Percentiles rank a stretch among this genome's conserved stretches.
phyloP scores from a whole-genome alignment of 2,888 invertebrate species.

The Cristatella mucedo region DNA sequence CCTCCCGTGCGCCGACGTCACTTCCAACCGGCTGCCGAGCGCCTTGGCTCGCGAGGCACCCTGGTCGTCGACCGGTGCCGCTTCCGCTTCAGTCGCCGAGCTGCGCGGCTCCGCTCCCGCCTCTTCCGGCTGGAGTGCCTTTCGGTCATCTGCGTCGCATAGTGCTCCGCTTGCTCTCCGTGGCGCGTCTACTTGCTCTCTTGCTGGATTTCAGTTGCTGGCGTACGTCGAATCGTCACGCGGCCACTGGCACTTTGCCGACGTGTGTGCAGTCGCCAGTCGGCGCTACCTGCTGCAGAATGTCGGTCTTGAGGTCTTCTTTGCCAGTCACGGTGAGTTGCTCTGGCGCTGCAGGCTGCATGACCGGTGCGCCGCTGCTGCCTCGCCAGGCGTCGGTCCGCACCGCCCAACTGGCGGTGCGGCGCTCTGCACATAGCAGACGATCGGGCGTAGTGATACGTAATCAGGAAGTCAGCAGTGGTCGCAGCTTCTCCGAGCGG shows the following conservation, averaged over 20 bases:
- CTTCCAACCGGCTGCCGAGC: neutral
- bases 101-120: constrained; percentile 9
- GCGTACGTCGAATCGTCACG: constrained; percentile 95
- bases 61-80: constrained; percentile 4
- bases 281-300: constrained; percentile 89
- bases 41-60: neutral
- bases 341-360: no score
- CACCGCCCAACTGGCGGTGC: no score
- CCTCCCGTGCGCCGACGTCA: neutral
- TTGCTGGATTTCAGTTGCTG: constrained; percentile 60
- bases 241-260: constrained; percentile 98
- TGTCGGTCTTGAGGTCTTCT: constrained; percentile 84
- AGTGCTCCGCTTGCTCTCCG: constrained; percentile 12
- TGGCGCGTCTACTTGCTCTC: no score
- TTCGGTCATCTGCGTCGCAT: neutral
- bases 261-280: constrained; percentile 95
- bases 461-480: no score
- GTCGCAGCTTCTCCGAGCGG: no score
- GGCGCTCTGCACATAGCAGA: no score
- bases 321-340: constrained; percentile 93
- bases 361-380: no score
- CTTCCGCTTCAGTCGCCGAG: constrained; percentile 1
- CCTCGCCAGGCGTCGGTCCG: no score
- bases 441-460: no score
- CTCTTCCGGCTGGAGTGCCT: constrained; percentile 9